These are phyloP conservation scores for Grapholita molesta DNA, from an alignment of 1,140 invertebrate genomes.

Conservation along the genomic window DNA sequence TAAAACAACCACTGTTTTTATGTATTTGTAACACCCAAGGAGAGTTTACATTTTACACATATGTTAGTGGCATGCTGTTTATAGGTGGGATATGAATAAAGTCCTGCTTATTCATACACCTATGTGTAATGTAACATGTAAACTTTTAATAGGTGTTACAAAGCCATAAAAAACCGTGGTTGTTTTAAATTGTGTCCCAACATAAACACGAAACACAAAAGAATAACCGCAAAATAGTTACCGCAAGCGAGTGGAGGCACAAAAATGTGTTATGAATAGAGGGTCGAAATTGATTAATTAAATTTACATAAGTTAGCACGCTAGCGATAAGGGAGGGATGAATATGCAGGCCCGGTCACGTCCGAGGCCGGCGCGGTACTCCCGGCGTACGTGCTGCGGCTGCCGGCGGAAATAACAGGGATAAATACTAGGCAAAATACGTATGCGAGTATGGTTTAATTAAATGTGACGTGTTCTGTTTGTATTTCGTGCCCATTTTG, in stretches of 20 bases:
- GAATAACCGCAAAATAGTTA: background rate
- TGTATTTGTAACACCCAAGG: too few relatives aligned
- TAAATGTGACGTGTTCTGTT: background rate
- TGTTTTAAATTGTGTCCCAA: background rate
- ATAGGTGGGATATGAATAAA: too few relatives aligned
- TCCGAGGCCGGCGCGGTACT: constrained; percentile 29
- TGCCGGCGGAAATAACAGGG: constrained; percentile 22
- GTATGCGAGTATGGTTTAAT: background rate
- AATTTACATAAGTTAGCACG: constrained; percentile 74
- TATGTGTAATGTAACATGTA: background rate
- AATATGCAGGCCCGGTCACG: constrained; percentile 68
- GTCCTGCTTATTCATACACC: background rate
- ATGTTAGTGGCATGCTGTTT: too few relatives aligned
- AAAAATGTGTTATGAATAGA: constrained; percentile 25
- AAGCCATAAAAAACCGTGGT: background rate
- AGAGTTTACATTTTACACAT: too few relatives aligned
- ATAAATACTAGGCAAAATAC: constrained; percentile 6
- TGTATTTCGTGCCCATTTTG: background rate
- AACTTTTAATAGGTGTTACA: background rate
- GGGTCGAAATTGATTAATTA: constrained; percentile 72
- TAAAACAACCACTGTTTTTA: too few relatives aligned
- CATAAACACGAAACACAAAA: background rate
- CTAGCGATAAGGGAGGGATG: constrained; percentile 59
- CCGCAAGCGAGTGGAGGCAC: background rate
- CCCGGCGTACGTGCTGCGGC: constrained; percentile 28